These are phyloP conservation scores for Apaloderma vittatum DNA, from an alignment of 2,113 vertebrate genomes.

Conservation along the genomic window DNA sequence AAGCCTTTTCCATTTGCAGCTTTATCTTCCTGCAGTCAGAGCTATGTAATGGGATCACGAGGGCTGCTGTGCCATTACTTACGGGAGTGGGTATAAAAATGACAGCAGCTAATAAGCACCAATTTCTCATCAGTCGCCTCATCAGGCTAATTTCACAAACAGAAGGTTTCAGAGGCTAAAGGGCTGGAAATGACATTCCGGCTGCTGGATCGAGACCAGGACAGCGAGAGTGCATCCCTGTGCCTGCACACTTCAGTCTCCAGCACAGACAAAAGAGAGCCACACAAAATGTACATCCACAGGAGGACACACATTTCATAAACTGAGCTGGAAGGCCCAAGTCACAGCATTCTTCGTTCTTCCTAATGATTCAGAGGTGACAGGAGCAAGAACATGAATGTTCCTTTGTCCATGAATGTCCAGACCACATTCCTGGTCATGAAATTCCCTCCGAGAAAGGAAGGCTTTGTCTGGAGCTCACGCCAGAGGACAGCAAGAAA, in stretches of 20 bases:
- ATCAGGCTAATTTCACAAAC: slow-evolving; percentile 59
- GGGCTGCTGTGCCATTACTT: slow-evolving; percentile 20
- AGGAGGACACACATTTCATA: background rate
- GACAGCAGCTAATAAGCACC: slow-evolving; percentile 67
- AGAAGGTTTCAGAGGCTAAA: background rate
- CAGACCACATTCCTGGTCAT: background rate
- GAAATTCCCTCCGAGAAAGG: background rate
- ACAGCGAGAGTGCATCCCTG: background rate
- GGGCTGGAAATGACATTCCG: background rate
- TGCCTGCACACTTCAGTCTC: background rate
- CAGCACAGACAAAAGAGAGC: background rate
- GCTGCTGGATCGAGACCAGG: background rate
- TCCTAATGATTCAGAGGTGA: background rate
- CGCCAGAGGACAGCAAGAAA: background rate
- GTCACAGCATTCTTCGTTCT: background rate
- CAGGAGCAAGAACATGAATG: background rate
- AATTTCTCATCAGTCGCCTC: slow-evolving; percentile 45
- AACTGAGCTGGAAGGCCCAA: background rate
- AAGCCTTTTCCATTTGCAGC: background rate
- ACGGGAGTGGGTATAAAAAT: slow-evolving; percentile 22
- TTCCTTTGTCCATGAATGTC: background rate
- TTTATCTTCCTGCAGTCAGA: background rate
- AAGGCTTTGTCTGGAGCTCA: slow-evolving; percentile 3
- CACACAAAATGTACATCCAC: background rate
- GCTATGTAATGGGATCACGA: slow-evolving; percentile 46